Percentiles rank a stretch among this genome's conserved stretches.
phyloP scores from a whole-genome alignment of 2,797 vertebrate genomes.

The Platyrinchus mystaceus region DNA sequence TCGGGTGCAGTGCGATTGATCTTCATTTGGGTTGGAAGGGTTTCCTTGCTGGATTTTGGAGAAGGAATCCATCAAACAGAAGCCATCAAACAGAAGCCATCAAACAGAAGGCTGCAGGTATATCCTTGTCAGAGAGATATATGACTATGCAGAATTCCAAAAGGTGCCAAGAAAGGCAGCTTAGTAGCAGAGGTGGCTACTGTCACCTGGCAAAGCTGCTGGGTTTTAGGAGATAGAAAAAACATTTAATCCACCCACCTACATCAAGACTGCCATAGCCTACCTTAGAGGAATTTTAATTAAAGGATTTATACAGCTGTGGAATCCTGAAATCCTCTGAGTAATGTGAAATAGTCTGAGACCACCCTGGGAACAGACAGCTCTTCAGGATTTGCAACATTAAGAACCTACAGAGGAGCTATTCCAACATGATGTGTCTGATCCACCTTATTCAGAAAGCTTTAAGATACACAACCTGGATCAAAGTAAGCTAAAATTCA shows the following conservation, averaged over 20 bases:
- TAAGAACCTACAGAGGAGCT: slow-evolving; percentile 36
- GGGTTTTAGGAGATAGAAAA: background rate
- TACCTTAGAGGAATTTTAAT: slow-evolving; percentile 52
- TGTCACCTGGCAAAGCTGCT: background rate
- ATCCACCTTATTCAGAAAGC: slow-evolving; percentile 3
- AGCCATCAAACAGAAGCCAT: background rate
- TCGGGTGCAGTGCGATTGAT: slow-evolving; percentile 15
- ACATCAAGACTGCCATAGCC: background rate
- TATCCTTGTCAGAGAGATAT: slow-evolving; percentile 47
- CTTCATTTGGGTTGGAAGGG: slow-evolving; percentile 58
- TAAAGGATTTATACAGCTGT: slow-evolving; percentile 56
- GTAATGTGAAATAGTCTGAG: slow-evolving; percentile 45
- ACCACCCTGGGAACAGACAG: background rate
- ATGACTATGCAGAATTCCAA: background rate
- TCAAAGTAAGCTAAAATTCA: background rate
- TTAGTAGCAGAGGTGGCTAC: background rate
- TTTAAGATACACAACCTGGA: background rate
- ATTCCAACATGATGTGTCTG: background rate
- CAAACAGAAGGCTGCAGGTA: slow-evolving; percentile 48
- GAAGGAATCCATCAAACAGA: slow-evolving; percentile 38
- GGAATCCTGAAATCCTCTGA: slow-evolving; percentile 63
- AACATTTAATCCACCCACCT: background rate
- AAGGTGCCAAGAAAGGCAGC: slow-evolving; percentile 17
- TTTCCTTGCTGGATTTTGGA: slow-evolving; percentile 23
- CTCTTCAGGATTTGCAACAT: background rate